Evolutionary conservation across 64 coral and sea anemone species (phyloP).

Genomic region (Cladopsammia gracilis): DNA sequence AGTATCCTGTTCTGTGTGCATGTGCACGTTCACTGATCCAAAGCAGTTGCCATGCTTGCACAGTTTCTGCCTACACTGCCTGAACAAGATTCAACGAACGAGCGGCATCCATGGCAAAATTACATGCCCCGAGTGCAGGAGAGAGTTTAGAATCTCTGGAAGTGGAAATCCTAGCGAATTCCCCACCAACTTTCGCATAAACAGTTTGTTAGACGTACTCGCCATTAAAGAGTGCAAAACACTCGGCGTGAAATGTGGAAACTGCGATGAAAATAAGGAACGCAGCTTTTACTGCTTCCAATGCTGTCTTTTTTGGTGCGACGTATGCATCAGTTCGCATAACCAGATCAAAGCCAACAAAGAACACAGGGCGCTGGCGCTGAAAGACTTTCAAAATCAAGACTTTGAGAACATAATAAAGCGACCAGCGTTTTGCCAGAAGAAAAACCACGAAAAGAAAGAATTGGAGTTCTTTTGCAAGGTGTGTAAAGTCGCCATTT

Average conservation of each 20-base stretch:
- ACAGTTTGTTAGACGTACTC: too few relatives aligned
- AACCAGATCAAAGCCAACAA: neutral
- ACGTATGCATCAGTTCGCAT: neutral
- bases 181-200: neutral
- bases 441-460: neutral
- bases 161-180: neutral
- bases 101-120: neutral
- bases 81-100: too few relatives aligned
- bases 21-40: too few relatives aligned
- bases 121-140: neutral
- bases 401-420: conserved; percentile 16
- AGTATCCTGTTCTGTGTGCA: too few relatives aligned
- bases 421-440: neutral
- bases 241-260: neutral
- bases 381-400: conserved; percentile 23
- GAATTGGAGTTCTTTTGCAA: neutral
- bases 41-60: too few relatives aligned
- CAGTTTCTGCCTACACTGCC: too few relatives aligned
- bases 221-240: neutral
- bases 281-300: neutral
- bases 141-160: neutral
- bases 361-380: conserved; percentile 1
- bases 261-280: neutral
- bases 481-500: neutral
- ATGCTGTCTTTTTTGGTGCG: neutral